Base-by-base conservation (phyloP, 2,797 vertebrate species). In the Cynopterus sphinx region DNA sequence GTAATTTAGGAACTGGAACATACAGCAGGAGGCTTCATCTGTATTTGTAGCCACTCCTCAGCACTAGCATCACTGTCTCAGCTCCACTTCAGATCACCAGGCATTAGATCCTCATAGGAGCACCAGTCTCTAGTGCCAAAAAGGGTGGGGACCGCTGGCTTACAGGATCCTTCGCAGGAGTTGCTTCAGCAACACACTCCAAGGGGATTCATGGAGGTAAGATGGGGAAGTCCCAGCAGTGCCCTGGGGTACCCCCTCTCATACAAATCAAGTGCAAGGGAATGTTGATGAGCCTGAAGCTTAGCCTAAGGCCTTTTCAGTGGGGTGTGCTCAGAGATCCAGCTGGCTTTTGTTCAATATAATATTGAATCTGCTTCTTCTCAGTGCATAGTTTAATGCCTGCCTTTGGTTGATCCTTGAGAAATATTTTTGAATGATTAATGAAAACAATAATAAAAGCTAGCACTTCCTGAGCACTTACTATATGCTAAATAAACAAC, bases 341-440 rank as follows among this genome's bases (percentile, higher is more conserved):
- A 46, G 0, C 19, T n/a, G 6, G 9, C 41, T 31, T 43, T 5
- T 15, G 10, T 36, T 17, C 28, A 13, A 0, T 26, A 2, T 13
- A 10, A 4, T 55, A 28, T 21, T 39, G 46, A 63, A 6, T 67
- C 46, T 17, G 15, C 43, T 73, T 16, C 59, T 85, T 81, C 31
- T 22, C 21, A 0, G 10, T 9, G 33, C 17, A 10, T n/a, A 13
- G 36, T 71, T 53, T 21, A 55, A 41, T 59, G 15, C n/a, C 53
- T 91, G 11, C 2, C 28, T 33, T 57, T 88, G 53, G 55, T 39
- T 39, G 65, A 39, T 68, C 41, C 11, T 87, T 74, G 33, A 77
- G 57, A 74, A 85, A 75, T 36, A 33, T 46, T 84, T 70, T 68
- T 78, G 9, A 74, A 74, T 75, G 22, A 70, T 75, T 21, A 57